Evolutionary conservation across 2,113 vertebrate species (phyloP).

Genomic region (Hypomesus transpacificus): DNA sequence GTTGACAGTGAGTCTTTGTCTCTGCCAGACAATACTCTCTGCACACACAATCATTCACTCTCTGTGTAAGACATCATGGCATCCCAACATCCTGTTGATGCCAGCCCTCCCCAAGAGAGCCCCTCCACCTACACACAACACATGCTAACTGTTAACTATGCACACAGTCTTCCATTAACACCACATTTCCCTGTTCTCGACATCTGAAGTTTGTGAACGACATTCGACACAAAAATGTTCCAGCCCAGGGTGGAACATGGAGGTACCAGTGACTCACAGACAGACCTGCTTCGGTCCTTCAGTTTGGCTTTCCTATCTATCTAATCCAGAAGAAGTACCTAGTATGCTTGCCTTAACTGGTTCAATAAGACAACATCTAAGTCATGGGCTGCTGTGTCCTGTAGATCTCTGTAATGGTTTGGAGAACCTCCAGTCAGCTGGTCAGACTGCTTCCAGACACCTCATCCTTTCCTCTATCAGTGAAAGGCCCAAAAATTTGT

Average conservation of each 20-base stretch:
- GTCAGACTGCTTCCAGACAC: conserved; percentile 57
- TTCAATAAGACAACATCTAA: conserved; percentile 20
- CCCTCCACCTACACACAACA: too few relatives aligned
- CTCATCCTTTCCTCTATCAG: conserved; percentile 24
- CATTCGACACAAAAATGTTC: conserved; percentile 16
- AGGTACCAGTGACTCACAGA: too few relatives aligned
- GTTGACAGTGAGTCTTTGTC: background rate
- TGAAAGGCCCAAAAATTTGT: conserved; percentile 38
- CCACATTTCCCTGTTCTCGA: background rate
- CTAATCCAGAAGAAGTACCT: too few relatives aligned
- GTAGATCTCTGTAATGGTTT: too few relatives aligned
- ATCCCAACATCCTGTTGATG: too few relatives aligned
- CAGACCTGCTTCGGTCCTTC: too few relatives aligned
- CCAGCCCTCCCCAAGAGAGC: too few relatives aligned
- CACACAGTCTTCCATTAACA: background rate
- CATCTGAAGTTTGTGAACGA: conserved; percentile 12
- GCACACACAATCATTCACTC: too few relatives aligned
- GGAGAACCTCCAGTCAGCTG: conserved; percentile 39
- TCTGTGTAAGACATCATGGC: too few relatives aligned
- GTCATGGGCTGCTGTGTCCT: background rate
- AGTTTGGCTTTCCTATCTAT: too few relatives aligned
- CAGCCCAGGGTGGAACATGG: background rate
- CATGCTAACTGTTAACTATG: conserved; percentile 1
- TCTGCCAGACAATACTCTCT: too few relatives aligned
- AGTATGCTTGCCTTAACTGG: too few relatives aligned